These are phyloP conservation scores for Synergus laeviventris DNA, from an alignment of 2,888 invertebrate genomes.

Conservation along the genomic window DNA sequence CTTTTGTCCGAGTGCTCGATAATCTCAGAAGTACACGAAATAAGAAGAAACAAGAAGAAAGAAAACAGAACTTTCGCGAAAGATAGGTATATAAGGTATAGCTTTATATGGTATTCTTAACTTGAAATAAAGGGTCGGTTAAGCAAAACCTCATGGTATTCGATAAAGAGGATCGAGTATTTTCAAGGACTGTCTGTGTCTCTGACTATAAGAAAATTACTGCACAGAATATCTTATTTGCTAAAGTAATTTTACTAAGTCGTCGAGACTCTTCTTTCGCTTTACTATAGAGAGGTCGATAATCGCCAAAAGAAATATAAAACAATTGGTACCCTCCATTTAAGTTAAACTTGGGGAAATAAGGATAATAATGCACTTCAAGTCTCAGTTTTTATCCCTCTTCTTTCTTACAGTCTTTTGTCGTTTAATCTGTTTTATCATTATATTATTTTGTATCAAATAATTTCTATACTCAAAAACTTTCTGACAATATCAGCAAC, in stretches of 20 bases:
- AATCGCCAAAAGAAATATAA: neutral
- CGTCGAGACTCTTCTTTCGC: neutral
- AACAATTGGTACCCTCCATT: neutral
- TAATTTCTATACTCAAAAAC: too few species aligned
- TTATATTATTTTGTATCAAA: too few species aligned
- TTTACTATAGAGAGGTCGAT: neutral
- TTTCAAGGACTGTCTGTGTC: neutral
- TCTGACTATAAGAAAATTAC: conserved; percentile 70
- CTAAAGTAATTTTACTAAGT: conserved; percentile 21
- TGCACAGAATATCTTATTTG: conserved; percentile 67
- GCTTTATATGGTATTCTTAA: neutral
- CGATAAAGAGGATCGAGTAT: neutral
- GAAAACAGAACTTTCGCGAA: conserved; percentile 27
- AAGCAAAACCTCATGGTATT: conserved; percentile 9
- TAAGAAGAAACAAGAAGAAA: conserved; percentile 13
- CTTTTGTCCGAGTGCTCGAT: conserved; percentile 36
- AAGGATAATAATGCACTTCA: neutral
- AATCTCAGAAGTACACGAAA: conserved; percentile 37
- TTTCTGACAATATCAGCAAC: neutral
- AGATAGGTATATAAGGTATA: conserved; percentile 7
- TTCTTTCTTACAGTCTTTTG: neutral
- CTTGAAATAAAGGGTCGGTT: conserved; percentile 44
- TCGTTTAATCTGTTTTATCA: too few species aligned
- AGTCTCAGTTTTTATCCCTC: neutral
- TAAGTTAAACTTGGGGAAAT: neutral